Evolutionary conservation across 2,797 vertebrate genomes (phyloP).

Genomic region (Clamator glandarius): DNA sequence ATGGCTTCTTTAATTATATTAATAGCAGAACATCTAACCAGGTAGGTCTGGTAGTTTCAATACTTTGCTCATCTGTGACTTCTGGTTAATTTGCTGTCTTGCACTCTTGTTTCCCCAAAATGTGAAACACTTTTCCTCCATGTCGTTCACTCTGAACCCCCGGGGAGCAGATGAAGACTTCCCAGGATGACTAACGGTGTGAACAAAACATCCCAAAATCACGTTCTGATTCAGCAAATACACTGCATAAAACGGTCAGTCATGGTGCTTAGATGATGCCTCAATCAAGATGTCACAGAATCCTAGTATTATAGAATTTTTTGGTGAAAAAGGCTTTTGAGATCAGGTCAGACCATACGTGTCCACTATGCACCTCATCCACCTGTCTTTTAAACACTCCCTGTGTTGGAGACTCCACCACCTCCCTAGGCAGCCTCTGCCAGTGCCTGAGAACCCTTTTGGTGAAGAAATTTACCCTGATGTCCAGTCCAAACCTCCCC

Average conservation of each 20-base stretch:
- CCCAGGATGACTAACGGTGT: accelerated
- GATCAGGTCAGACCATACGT: too few relatives aligned
- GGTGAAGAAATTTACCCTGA: too few relatives aligned
- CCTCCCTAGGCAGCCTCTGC: too few relatives aligned
- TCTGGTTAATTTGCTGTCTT: background rate
- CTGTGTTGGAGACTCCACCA: too few relatives aligned
- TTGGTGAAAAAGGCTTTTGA: too few relatives aligned
- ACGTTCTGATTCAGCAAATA: background rate
- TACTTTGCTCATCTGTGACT: background rate
- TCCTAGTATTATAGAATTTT: too few relatives aligned
- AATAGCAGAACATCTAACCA: background rate
- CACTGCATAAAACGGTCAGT: too few relatives aligned
- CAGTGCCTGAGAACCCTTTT: too few relatives aligned
- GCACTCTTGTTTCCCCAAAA: background rate
- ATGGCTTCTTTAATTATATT: background rate
- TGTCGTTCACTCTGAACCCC: background rate
- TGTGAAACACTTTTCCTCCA: background rate
- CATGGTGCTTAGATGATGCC: background rate
- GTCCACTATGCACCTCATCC: too few relatives aligned
- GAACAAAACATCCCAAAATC: background rate
- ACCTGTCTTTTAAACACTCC: too few relatives aligned
- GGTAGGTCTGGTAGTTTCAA: background rate
- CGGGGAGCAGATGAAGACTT: background rate
- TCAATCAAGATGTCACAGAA: background rate
- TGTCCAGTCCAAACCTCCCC: too few relatives aligned